Conservation (phyloP, 2,888 invertebrate species). For the Teinopalpus imperialis region DNA sequence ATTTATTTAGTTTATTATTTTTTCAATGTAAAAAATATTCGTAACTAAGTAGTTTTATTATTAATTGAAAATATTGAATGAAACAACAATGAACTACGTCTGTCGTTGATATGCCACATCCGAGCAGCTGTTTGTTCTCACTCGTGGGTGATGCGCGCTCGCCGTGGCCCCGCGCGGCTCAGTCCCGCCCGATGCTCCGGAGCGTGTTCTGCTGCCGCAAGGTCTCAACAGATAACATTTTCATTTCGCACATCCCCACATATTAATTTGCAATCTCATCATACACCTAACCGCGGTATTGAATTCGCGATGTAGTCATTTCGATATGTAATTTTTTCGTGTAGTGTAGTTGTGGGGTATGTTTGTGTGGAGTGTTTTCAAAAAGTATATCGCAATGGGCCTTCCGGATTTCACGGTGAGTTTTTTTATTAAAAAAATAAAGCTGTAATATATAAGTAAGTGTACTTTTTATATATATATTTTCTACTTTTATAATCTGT, state of each 20-base stretch:
- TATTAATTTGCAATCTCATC: too few relatives aligned
- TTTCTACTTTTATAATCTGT: too few relatives aligned
- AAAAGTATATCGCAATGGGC: slow-evolving; percentile 65
- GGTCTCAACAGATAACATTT: slow-evolving; percentile 45
- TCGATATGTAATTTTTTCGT: slow-evolving; percentile 20
- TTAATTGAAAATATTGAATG: too few relatives aligned
- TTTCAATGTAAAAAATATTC: too few relatives aligned
- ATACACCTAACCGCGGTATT: too few relatives aligned
- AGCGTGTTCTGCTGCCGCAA: slow-evolving; percentile 76
- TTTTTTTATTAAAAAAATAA: too few relatives aligned
- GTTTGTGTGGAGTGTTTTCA: slow-evolving; percentile 68
- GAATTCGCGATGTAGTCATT: neutral
- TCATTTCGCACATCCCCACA: slow-evolving; percentile 8
- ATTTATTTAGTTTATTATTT: too few relatives aligned
- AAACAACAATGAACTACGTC: too few relatives aligned
- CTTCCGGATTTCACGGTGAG: slow-evolving; percentile 75
- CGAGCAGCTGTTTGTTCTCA: slow-evolving; percentile 28
- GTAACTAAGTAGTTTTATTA: too few relatives aligned
- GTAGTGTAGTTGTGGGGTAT: slow-evolving; percentile 53
- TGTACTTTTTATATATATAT: too few relatives aligned
- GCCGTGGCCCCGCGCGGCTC: slow-evolving; percentile 36
- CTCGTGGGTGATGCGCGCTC: slow-evolving; percentile 23
- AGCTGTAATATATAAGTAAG: too few relatives aligned
- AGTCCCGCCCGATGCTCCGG: slow-evolving; percentile 68
- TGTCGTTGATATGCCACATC: slow-evolving; percentile 49